Percentiles rank a stretch among this genome's conserved stretches.
phyloP scores from a whole-genome alignment of 1,140 invertebrate species.

The Drosophila nasuta region DNA sequence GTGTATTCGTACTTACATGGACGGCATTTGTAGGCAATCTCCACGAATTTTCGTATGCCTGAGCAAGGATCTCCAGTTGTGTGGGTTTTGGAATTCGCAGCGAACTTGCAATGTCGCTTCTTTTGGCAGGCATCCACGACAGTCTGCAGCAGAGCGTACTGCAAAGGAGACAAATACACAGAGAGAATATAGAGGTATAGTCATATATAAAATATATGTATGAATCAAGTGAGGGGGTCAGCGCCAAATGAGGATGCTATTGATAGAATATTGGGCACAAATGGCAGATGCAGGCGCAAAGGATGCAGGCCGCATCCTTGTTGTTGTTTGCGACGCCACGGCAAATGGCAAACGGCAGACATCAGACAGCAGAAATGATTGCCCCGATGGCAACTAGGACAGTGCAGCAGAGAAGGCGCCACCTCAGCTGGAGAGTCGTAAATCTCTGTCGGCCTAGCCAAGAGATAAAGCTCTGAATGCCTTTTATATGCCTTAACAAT shows the following conservation, averaged over 20 bases:
- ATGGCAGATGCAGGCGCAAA: conserved; percentile 41
- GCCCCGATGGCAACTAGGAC: conserved; percentile 1
- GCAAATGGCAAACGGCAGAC: conserved; percentile 23
- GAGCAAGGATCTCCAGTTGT: conserved; percentile 93
- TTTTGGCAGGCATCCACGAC: conserved; percentile 96
- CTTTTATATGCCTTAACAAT: conserved; percentile 58
- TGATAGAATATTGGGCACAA: conserved; percentile 58
- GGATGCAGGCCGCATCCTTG: conserved; percentile 32
- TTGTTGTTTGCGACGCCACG: neutral
- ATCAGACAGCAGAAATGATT: too few relatives aligned
- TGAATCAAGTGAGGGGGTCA: neutral
- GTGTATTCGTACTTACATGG: conserved; percentile 91
- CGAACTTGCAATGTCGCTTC: conserved; percentile 93
- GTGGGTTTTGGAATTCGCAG: conserved; percentile 91
- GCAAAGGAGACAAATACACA: conserved; percentile 58
- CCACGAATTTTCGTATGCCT: conserved; percentile 93
- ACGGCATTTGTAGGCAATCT: conserved; percentile 96
- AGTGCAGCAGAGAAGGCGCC: neutral
- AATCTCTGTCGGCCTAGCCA: conserved; percentile 49
- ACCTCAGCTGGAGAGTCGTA: conserved; percentile 41
- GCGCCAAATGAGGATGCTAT: conserved; percentile 37
- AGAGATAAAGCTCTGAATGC: conserved; percentile 55
- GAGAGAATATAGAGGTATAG: conserved; percentile 29
- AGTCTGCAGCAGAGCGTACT: conserved; percentile 96
- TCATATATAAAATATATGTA: conserved; percentile 7